Evolutionary conservation across 2,797 vertebrate genomes (phyloP).

Genomic region (Coracias cyanogaster): DNA sequence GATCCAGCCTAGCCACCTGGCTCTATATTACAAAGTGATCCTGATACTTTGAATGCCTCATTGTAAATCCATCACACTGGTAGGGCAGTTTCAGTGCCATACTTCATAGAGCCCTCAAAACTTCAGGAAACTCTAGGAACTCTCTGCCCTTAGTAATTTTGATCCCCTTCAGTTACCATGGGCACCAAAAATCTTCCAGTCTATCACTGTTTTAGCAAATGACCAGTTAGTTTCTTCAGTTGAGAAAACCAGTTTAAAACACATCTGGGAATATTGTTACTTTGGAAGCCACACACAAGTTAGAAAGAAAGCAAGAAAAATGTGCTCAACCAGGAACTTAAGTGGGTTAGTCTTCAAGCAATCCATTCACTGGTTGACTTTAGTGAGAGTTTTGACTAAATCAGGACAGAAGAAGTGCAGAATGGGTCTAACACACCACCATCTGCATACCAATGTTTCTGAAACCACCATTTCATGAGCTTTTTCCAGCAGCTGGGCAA

Average conservation of each 20-base stretch:
- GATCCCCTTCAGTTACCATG: neutral
- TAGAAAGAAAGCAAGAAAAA: neutral
- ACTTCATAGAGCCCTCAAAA: neutral
- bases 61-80: neutral
- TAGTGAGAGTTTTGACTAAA: conserved; percentile 8
- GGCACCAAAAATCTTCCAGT: neutral
- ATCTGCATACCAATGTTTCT: neutral
- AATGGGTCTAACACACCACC: neutral
- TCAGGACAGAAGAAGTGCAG: neutral
- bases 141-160: neutral
- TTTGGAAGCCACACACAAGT: neutral
- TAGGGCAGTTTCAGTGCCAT: neutral
- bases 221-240: neutral
- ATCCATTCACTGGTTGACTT: neutral
- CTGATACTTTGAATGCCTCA: neutral
- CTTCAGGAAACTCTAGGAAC: neutral
- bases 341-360: neutral
- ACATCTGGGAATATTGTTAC: neutral
- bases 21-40: neutral
- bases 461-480: neutral
- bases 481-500: conserved; percentile 13
- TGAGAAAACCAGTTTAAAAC: conserved; percentile 22
- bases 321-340: neutral
- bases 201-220: neutral
- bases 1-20: neutral